A percentile compares a stretch with the other conserved stretches of the same genome.
phyloP scores from a whole-genome alignment of 2,113 vertebrate species.

The Enhydra lutris region DNA sequence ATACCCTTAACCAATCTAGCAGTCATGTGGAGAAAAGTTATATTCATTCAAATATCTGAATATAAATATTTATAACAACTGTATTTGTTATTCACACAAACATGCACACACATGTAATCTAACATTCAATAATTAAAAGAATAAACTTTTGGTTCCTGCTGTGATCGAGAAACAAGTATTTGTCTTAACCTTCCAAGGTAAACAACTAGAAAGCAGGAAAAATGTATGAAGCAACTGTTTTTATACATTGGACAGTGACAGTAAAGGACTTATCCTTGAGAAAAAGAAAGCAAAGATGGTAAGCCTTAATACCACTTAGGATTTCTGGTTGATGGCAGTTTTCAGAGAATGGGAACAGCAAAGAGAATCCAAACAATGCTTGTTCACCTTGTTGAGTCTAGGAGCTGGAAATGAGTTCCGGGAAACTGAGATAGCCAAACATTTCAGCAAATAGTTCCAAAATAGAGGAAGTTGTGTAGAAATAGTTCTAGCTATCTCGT shows the following conservation, averaged over 20 bases:
- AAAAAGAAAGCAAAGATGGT: background rate
- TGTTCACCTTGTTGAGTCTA: background rate
- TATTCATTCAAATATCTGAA: background rate
- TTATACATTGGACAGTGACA: background rate
- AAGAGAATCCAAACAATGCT: background rate
- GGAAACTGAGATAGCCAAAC: background rate
- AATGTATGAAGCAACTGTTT: background rate
- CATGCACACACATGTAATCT: background rate
- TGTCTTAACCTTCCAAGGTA: background rate
- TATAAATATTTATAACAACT: background rate
- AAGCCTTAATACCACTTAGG: background rate
- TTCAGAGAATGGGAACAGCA: background rate
- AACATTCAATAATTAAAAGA: background rate
- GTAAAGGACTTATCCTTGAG: background rate
- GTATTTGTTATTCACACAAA: background rate
- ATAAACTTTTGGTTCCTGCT: background rate
- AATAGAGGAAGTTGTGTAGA: background rate
- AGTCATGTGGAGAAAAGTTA: background rate
- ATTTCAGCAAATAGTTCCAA: background rate
- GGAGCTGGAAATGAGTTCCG: background rate
- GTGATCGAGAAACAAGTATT: background rate
- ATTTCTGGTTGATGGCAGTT: background rate
- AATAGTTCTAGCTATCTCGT: background rate
- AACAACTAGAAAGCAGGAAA: background rate
- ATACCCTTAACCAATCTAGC: background rate